Base-by-base conservation (phyloP, 2,113 vertebrate species). In the Sander lucioperca region DNA sequence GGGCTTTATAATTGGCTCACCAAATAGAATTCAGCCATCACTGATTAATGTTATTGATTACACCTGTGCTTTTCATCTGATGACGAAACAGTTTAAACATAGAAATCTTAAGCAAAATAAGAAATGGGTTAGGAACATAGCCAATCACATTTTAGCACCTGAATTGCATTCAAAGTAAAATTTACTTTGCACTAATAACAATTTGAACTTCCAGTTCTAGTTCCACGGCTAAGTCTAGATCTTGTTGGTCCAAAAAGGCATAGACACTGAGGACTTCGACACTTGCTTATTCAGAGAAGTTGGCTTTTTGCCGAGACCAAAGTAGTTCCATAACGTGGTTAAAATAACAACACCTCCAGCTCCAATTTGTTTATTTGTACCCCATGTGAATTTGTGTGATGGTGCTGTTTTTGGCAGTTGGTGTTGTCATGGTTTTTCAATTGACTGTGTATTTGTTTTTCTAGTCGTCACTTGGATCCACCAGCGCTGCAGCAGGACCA, bases 381-480 rank as follows among this genome's bases (percentile, higher is more conserved):
- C 0, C 2, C 10, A 11, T 43, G 3, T 45, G n/a, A 19, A 25
- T 33, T 23, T 68, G 14, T 63, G 10, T 43, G 19, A 58, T 23
- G 33, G n/a, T 6, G 23, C 3, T 71, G 18, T 65, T 36, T 67
- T 19, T n/a, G 12, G 62, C 11, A 16, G 4, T 21, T 5, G 7
- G 15, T 62, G 27, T 74, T 50, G n/a, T 58, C 48, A 2, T 36
- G 15, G 0, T 16, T 59, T 61, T 80, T 74, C 3, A 71, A 5
- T 5, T 59, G 10, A 4, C 9, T 45, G 2, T 77, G 9, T 75
- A 1, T 75, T 86, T 84, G 0, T 85, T 66, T 77, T 36, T 80
- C 59, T 77, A 99, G 98, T 99, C 98, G 59, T 99, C 98, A 63
- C 90, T 99, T 92, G 97, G 97, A 62, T 94, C 97, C 50, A 87